Evolutionary conservation across 1,140 invertebrate genomes (phyloP), one percentile per base, ranked within the genome.

Genomic region (Eumeta japonica): DNA sequence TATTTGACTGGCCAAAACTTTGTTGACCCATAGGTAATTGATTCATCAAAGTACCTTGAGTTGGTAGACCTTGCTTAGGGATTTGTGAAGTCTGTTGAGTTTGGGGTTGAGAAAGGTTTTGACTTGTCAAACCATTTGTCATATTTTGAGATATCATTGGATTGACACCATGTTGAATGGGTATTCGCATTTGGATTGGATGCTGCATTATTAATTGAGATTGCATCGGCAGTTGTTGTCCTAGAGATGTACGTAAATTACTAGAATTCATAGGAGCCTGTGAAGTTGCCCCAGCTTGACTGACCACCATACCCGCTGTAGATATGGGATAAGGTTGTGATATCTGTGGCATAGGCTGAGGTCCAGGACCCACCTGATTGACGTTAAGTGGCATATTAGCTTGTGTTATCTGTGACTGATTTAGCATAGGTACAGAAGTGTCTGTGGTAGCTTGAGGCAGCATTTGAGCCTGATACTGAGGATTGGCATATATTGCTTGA

Each of bases 121-220:
- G 50, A 16, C 48, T 53, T 3, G 58, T 41, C 20, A 54, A 37
- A 24, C 62, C 54, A 41, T 66, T 62, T 9, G 54, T 47, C 24
- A 59, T 46, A 39, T 49, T 57, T 16, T 53, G 55, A 35, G 54
- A 51, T 28, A 64, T 54, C 37, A 67, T 71, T 46, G 62, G 63
- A 27, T 63, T 64, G 9, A 63, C 50, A 3, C 60, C 64, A 5
- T 62, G 55, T 39, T 65, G 71, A 41, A 62, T 57, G 7, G 67
- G 62, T 57, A 76, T 63, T 30, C 64, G 53, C 62, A 71, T 67
- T 37, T 70, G 68, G 36, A 70, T 57, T 55, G 64, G 60, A 40
- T 70, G 65, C 30, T 68, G 62, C 52, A 62, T 46, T 41, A 61
- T 53, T 46, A 72, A 59, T 39, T 63, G 62, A 16, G 62, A 58